Evolutionary conservation across 2,113 vertebrate genomes (phyloP), one percentile per base, ranked within the genome.

Genomic region (Xiphorhynchus elegans): DNA sequence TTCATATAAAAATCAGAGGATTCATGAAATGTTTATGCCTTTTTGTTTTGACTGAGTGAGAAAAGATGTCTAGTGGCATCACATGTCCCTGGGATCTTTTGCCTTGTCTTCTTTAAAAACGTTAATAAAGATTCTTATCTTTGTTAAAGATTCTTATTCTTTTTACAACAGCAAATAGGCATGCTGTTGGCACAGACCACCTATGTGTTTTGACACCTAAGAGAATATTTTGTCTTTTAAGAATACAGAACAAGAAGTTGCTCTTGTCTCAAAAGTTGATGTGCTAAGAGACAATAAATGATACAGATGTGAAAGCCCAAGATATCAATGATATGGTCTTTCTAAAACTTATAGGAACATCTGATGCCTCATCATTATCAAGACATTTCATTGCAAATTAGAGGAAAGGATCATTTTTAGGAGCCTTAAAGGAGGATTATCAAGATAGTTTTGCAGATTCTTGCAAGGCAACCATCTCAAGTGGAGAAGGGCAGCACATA

Each of bases 31-130:
- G 56, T 84, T 95, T 93, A 55, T 95, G 64, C 44, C 13, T 79
- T 93, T 89, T 84, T 96, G 92, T 95, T 97, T 91, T 97, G 93
- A 84, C 92, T 92, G 93, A 90, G 82, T 26, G 66, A 88, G 75
- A 64, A 93, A 87, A 78, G 28, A 60, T 53, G 82, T 90, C 64
- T 94, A 42, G 17, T 68, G 83, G 46, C 26, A 53, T 69, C 44
- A 52, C 37, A 26, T 9, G 12, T 69, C 67, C 77, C 62, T 66
- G 59, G 35, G 55, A 90, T 66, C 4, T 88, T 92, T 86, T 86
- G 23, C 59, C 68, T 13, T 63, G 3, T 55, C 88, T 74, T 70
- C 55, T 59, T 67, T 84, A 55, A 39, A 44, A 72, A 74, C 74
- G 14, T 39, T 60, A 70, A 47, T 33, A 73, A 79, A 79, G 4